Conservation (phyloP, 2,113 vertebrate species). For the Sylvia atricapilla region DNA sequence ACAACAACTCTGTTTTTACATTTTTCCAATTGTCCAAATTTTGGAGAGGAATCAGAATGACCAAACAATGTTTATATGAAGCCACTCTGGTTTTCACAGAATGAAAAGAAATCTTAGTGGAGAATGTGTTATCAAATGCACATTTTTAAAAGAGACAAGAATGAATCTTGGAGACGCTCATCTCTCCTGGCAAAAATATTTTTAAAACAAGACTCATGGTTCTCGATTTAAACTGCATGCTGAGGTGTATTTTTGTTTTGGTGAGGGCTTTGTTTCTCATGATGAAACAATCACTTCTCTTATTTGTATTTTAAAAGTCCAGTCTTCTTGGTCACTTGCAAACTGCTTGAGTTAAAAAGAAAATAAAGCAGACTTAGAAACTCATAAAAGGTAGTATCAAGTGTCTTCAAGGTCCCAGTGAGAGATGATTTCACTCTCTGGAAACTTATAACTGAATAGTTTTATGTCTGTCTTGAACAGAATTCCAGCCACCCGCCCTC, state of each 20-base stretch:
- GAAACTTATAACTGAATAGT: not conserved
- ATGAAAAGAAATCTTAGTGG: not conserved
- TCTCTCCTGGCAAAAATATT: not conserved
- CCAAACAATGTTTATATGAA: not conserved
- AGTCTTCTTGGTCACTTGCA: not conserved
- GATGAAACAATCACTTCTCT: not conserved
- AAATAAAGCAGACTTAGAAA: not conserved
- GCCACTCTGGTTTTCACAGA: not conserved
- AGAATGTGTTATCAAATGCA: not conserved
- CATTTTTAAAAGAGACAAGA: not conserved
- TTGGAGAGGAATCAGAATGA: not conserved
- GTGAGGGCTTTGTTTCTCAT: not conserved
- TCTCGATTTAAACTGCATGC: not conserved
- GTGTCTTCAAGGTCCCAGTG: not conserved
- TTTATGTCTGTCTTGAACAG: not conserved
- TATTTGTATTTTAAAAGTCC: not conserved
- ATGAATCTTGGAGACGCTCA: not conserved
- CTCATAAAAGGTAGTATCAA: not conserved
- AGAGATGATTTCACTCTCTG: not conserved
- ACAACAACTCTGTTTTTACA: not conserved
- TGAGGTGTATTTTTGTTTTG: not conserved
- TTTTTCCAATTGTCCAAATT: not conserved
- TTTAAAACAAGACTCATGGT: not conserved
- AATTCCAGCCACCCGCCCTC: not conserved
- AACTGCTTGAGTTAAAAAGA: not conserved